Evolutionary conservation across 2,888 invertebrate species (phyloP).

Genomic region (Adelphocoris suturalis): DNA sequence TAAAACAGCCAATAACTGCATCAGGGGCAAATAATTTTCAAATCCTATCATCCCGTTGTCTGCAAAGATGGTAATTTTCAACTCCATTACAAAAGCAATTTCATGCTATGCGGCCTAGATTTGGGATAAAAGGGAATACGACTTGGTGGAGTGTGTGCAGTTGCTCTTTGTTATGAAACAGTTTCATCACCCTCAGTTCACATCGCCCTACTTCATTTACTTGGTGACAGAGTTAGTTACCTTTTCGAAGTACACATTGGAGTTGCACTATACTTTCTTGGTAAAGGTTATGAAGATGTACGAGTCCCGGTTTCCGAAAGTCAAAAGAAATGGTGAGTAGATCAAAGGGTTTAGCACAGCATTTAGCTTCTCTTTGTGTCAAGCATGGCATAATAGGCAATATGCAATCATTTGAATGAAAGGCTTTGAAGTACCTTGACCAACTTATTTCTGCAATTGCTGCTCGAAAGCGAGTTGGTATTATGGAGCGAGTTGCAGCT

Average conservation of each 20-base stretch:
- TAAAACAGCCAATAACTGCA: conserved; percentile 30
- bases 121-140: background rate
- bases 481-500: too few species aligned
- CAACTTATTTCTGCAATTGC: too few species aligned
- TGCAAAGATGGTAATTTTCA: conserved; percentile 45
- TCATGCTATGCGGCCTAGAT: conserved; percentile 44
- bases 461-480: too few species aligned
- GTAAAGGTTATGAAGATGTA: too few species aligned
- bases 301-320: background rate
- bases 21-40: background rate
- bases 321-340: too few species aligned
- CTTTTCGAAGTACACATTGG: too few species aligned
- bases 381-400: too few species aligned
- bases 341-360: too few species aligned
- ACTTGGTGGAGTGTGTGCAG: conserved; percentile 3
- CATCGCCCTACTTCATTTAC: background rate
- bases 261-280: too few species aligned
- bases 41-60: background rate
- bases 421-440: too few species aligned
- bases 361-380: too few species aligned
- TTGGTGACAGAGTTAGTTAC: conserved; percentile 45
- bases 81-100: conserved; percentile 11
- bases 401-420: too few species aligned
- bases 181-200: conserved; percentile 12
- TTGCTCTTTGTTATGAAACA: conserved; percentile 1